A percentile compares a stretch with the other conserved stretches of the same genome.
These are phyloP conservation scores for Ditula angustiorana DNA, from an alignment of 2,888 invertebrate species.

Conservation along the genomic window DNA sequence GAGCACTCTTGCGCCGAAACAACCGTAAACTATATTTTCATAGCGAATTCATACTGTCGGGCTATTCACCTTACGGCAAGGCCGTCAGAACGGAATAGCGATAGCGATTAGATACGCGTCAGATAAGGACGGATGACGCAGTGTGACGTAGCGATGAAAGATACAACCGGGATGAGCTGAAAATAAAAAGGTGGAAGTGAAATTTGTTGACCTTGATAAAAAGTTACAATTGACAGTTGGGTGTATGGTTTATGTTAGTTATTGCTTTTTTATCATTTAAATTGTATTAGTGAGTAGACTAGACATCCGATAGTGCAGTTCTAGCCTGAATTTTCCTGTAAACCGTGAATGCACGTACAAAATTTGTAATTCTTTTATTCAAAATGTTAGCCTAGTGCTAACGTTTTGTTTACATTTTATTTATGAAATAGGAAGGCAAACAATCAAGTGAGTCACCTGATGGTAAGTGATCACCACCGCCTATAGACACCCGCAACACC, in stretches of 20 bases:
- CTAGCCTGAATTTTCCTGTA: too few species aligned
- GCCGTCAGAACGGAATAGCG: conserved; percentile 54
- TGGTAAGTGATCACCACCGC: too few species aligned
- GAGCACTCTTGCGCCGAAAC: conserved; percentile 22
- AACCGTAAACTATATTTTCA: conserved; percentile 40
- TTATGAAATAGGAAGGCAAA: too few species aligned
- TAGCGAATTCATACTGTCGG: conserved; percentile 48
- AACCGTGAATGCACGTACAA: too few species aligned
- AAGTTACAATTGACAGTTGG: background rate
- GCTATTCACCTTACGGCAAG: conserved; percentile 69
- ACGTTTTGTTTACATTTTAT: background rate
- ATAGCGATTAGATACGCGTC: conserved; percentile 33
- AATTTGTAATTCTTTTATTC: too few species aligned
- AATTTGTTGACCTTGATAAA: conserved; percentile 16
- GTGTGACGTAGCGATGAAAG: conserved; percentile 47
- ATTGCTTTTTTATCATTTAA: too few species aligned
- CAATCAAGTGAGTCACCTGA: too few species aligned
- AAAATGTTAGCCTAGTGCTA: background rate
- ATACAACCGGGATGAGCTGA: conserved; percentile 47
- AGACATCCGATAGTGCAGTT: too few species aligned
- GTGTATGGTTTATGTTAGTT: background rate
- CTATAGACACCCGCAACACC: too few species aligned
- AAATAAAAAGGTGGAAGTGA: conserved; percentile 28
- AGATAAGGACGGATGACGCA: conserved; percentile 45
- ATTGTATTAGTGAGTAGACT: too few species aligned